Percentiles rank a stretch among this genome's conserved stretches.
Conservation (phyloP, 1,140 invertebrate species). For the Apis laboriosa region DNA sequence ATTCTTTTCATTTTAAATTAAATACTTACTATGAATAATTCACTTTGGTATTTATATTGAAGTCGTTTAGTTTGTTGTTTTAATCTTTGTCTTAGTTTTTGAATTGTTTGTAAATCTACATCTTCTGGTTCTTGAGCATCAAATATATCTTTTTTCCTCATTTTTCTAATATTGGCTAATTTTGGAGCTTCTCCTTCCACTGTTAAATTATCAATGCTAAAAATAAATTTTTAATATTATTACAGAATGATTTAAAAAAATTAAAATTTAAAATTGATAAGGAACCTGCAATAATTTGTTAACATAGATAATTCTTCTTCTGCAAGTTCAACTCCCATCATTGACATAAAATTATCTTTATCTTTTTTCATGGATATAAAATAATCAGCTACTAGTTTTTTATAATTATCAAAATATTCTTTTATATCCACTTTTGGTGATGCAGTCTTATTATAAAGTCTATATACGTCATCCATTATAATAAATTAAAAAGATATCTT, state of each 20-base stretch:
- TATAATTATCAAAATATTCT: slow-evolving; percentile 58
- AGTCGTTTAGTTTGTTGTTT: background rate
- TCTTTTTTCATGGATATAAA: background rate
- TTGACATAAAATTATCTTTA: slow-evolving; percentile 25
- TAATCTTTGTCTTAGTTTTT: slow-evolving; percentile 32
- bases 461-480: slow-evolving; percentile 55
- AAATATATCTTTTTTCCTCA: slow-evolving; percentile 38
- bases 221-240: slow-evolving; percentile 9
- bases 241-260: background rate
- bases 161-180: slow-evolving; percentile 10
- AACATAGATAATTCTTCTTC: slow-evolving; percentile 58
- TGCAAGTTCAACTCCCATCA: slow-evolving; percentile 50
- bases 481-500: background rate
- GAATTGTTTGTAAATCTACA: slow-evolving; percentile 53
- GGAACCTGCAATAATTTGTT: slow-evolving; percentile 62
- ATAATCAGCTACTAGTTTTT: background rate
- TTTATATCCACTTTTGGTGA: slow-evolving; percentile 51
- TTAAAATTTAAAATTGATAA: background rate
- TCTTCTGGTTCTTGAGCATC: slow-evolving; percentile 47
- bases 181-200: slow-evolving; percentile 57
- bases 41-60: slow-evolving; percentile 48
- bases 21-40: slow-evolving; percentile 48
- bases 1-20: background rate
- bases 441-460: slow-evolving; percentile 44
- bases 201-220: slow-evolving; percentile 63